Evolutionary conservation across 2,888 invertebrate species (phyloP).

Genomic region (Drosophila algonquin): DNA sequence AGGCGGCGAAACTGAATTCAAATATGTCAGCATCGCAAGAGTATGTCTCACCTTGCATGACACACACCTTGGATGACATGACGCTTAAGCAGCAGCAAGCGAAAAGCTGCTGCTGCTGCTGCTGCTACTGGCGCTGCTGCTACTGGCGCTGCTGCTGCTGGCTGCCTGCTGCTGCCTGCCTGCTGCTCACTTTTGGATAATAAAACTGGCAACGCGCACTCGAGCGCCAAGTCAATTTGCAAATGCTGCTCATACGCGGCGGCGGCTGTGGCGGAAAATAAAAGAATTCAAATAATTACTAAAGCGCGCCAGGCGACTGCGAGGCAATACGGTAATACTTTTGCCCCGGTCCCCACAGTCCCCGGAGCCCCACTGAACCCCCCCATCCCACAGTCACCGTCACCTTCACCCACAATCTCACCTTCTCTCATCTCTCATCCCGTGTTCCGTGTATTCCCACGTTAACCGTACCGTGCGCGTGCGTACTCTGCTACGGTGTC

Average conservation of each 20-base stretch:
- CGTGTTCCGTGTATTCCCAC: slow-evolving; percentile 27
- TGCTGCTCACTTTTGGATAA: slow-evolving; percentile 77
- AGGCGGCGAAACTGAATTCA: neutral
- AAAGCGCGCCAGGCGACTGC: slow-evolving; percentile 19
- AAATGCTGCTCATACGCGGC: slow-evolving; percentile 75
- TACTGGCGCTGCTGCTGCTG: slow-evolving; percentile 37
- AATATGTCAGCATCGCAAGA: neutral
- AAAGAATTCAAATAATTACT: slow-evolving; percentile 39
- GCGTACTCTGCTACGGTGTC: slow-evolving; percentile 54
- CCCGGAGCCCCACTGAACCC: no score
- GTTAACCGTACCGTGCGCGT: slow-evolving; percentile 56
- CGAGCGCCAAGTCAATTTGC: slow-evolving; percentile 80
- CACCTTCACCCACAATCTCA: slow-evolving; percentile 3
- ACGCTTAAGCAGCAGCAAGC: neutral
- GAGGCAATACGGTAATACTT: slow-evolving; percentile 25
- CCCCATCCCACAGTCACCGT: neutral
- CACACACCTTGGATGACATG: slow-evolving; percentile 1
- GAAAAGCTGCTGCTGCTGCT: slow-evolving; percentile 14
- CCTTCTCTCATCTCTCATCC: neutral
- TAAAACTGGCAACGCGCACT: slow-evolving; percentile 78
- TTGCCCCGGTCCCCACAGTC: slow-evolving; percentile 3
- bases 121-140: slow-evolving; percentile 34
- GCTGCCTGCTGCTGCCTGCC: slow-evolving; percentile 23
- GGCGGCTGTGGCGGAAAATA: slow-evolving; percentile 65
- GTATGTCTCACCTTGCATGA: neutral